Percentiles rank a stretch among this genome's conserved stretches.
phyloP scores from a whole-genome alignment of 2,113 vertebrate species.

The Arvicanthis niloticus region DNA sequence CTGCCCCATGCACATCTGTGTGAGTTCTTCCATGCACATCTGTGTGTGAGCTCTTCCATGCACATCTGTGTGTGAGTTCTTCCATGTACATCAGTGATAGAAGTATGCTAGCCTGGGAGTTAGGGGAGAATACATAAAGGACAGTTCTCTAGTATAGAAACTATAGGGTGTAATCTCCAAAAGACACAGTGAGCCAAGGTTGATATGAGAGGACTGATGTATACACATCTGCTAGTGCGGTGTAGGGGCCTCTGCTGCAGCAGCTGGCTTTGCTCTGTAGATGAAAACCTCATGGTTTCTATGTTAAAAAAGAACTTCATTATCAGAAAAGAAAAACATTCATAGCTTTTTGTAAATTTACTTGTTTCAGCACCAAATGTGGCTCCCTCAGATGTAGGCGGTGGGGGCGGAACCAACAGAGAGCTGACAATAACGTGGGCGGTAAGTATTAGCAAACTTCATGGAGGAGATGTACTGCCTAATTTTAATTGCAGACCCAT shows the following conservation, averaged over 20 bases:
- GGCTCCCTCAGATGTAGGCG: slow-evolving; percentile 95
- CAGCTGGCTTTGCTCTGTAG: slow-evolving; percentile 78
- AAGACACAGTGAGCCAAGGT: neutral
- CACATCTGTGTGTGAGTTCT: neutral
- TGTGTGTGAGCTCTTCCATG: neutral
- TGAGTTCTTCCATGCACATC: neutral
- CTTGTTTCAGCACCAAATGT: slow-evolving; percentile 94
- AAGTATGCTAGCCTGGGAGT: neutral
- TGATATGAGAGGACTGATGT: neutral
- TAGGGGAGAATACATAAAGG: neutral
- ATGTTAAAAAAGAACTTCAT: slow-evolving; percentile 37
- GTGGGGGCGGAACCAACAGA: slow-evolving; percentile 94
- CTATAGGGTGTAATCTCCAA: neutral
- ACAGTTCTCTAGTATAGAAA: neutral
- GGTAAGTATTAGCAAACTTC: slow-evolving; percentile 85
- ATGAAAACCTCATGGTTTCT: slow-evolving; percentile 64
- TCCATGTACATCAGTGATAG: neutral
- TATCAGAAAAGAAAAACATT: slow-evolving; percentile 27
- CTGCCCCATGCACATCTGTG: neutral
- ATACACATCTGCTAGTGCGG: slow-evolving; percentile 73
- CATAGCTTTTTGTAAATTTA: slow-evolving; percentile 36
- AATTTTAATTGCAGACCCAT: neutral
- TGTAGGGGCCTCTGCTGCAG: neutral
- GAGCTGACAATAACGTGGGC: slow-evolving; percentile 98
- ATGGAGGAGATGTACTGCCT: rapidly evolving